Evolutionary conservation across 2,797 vertebrate genomes (phyloP).

Genomic region (Phoxinus dragarum): DNA sequence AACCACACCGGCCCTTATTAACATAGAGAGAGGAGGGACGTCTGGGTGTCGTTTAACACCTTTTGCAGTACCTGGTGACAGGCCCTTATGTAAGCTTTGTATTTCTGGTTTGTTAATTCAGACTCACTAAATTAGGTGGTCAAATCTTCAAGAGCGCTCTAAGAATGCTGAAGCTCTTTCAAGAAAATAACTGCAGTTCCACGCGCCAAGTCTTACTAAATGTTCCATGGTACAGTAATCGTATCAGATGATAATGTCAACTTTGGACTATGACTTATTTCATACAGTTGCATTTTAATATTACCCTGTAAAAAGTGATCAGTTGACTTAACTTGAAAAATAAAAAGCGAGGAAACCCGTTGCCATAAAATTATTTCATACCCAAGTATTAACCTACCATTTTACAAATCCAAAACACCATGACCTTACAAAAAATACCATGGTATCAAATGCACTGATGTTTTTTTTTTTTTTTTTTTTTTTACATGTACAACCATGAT

Average conservation of each 20-base stretch:
- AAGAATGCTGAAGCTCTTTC: background rate
- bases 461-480: too few species aligned
- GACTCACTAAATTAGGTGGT: constrained; percentile 8
- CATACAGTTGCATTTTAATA: background rate
- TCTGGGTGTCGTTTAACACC: constrained; percentile 18
- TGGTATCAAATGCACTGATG: background rate
- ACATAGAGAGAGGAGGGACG: background rate
- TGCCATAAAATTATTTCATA: background rate
- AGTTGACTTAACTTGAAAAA: too few species aligned
- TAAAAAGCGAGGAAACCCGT: too few species aligned
- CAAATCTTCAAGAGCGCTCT: background rate
- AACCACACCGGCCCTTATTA: constrained; percentile 40
- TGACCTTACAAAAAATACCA: background rate
- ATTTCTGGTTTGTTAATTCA: constrained; percentile 35
- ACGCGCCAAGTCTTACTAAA: background rate
- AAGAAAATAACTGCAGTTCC: background rate
- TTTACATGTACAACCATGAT: background rate
- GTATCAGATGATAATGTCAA: background rate
- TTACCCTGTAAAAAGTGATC: too few species aligned
- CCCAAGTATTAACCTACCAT: background rate
- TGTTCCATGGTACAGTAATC: background rate
- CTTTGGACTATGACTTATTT: background rate
- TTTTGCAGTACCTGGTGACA: constrained; percentile 25
- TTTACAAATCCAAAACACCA: background rate
- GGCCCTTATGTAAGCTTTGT: constrained; percentile 15